Percentiles rank a stretch among this genome's conserved stretches.
Conservation (phyloP, 2,113 vertebrate species). For the Trematomus loennbergii region DNA sequence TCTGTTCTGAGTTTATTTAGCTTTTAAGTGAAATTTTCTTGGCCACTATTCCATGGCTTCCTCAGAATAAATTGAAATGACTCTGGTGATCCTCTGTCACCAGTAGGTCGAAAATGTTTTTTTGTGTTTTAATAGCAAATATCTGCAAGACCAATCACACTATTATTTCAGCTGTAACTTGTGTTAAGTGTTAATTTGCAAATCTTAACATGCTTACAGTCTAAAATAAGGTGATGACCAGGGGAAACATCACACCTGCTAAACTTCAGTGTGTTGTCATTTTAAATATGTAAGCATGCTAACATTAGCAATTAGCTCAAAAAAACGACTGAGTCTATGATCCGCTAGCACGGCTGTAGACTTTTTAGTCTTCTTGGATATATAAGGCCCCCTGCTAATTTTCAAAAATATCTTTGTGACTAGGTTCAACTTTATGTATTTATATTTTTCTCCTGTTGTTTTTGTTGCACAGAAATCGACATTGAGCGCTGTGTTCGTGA, state of each 20-base stretch:
- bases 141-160: not conserved
- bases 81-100: not conserved
- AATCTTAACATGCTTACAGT: not conserved
- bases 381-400: too few relatives aligned
- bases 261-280: not conserved
- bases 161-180: not conserved
- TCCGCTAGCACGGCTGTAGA: not conserved
- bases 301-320: not conserved
- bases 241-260: not conserved
- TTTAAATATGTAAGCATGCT: not conserved
- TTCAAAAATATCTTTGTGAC: too few relatives aligned
- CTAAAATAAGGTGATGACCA: not conserved
- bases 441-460: not conserved
- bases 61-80: not conserved
- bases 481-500: constrained; percentile 98
- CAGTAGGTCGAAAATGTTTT: not conserved
- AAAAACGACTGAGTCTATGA: not conserved
- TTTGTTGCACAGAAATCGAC: constrained; percentile 88
- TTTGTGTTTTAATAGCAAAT: not conserved
- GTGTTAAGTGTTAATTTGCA: too few relatives aligned
- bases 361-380: too few relatives aligned
- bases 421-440: too few relatives aligned
- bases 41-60: not conserved
- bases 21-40: constrained; percentile 1
- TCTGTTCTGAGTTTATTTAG: not conserved